Base-by-base conservation (phyloP, 2,888 invertebrate genomes). In the Drosophila emarginata region DNA sequence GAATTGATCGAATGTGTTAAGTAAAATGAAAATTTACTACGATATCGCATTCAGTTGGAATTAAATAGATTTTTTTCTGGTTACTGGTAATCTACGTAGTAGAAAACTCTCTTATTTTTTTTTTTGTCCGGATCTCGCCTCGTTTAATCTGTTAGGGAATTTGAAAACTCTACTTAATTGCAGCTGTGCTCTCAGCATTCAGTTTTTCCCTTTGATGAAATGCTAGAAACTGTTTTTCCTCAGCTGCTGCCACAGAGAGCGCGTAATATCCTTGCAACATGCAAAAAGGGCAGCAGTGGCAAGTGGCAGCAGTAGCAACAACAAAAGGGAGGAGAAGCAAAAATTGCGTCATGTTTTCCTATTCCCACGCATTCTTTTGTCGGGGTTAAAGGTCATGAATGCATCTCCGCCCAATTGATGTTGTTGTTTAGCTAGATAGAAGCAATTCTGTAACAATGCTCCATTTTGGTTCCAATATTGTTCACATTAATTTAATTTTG, bases 401-500 rank as follows among this genome's bases (percentile, higher is more conserved):
- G 68, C 54, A 61, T 68, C 64, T 63, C 64, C 71, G 53, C 73
- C 74, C 73, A 61, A 56, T 74, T 52, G 68, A 63, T 73, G 67
- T 73, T 73, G 32, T 32, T 32, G 56, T 61, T 69, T 45, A 21
- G 64, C 21, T 45, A 12, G 11, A 39, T 1, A 4, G 39, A 14
- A 39, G 69, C 62, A 67, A 64, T 69, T 72, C 69, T 54, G 39
- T 56, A 62, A 61, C 56, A n/a, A n/a, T 68, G 61, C 68, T 68
- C 56, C 37, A 52, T 57, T 53, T 12, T 53, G 58, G 57, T 64
- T 2, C 58, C 56, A 72, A 74, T 67, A 66, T 72, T 59, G 60
- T 60, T 77, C 67, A 51, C 67, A 56, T 72, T 76, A 87, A 87
- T 82, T 77, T 62, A 78, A 87, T 87, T 85, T 75, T 40, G 63